Conservation (phyloP, 2,797 vertebrate genomes). For the Cottoperca gobio region DNA sequence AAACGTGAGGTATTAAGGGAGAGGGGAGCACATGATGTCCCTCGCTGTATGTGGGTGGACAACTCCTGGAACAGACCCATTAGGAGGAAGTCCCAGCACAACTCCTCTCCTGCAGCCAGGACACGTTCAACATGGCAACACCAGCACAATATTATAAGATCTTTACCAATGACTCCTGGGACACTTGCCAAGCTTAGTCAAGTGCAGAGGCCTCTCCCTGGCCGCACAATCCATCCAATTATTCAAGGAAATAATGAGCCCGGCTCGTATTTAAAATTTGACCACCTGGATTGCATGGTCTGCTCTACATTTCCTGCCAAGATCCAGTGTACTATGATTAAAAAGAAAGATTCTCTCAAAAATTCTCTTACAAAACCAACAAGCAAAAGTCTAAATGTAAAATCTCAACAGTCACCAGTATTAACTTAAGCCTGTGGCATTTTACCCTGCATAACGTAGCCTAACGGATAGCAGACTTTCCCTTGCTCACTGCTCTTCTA, state of each 20-base stretch:
- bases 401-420: background rate
- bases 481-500: too few species aligned
- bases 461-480: too few species aligned
- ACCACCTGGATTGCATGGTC: too few species aligned
- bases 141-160: slow-evolving; percentile 47
- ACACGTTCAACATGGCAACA: slow-evolving; percentile 53
- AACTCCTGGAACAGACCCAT: slow-evolving; percentile 66
- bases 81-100: slow-evolving; percentile 67
- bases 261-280: too few species aligned
- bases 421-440: too few species aligned
- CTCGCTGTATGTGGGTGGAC: slow-evolving; percentile 61
- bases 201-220: slow-evolving; percentile 23
- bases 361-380: slow-evolving; percentile 29
- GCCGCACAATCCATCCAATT: background rate
- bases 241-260: too few species aligned
- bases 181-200: slow-evolving; percentile 44
- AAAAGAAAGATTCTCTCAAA: slow-evolving; percentile 3
- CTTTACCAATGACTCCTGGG: slow-evolving; percentile 46
- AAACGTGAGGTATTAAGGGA: slow-evolving; percentile 63
- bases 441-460: too few species aligned
- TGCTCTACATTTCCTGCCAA: slow-evolving; percentile 13
- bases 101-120: slow-evolving; percentile 46
- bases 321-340: slow-evolving; percentile 1
- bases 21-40: slow-evolving; percentile 76
- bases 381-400: background rate